Conservation (phyloP, 2,113 vertebrate genomes). For the Oryzias woworae region DNA sequence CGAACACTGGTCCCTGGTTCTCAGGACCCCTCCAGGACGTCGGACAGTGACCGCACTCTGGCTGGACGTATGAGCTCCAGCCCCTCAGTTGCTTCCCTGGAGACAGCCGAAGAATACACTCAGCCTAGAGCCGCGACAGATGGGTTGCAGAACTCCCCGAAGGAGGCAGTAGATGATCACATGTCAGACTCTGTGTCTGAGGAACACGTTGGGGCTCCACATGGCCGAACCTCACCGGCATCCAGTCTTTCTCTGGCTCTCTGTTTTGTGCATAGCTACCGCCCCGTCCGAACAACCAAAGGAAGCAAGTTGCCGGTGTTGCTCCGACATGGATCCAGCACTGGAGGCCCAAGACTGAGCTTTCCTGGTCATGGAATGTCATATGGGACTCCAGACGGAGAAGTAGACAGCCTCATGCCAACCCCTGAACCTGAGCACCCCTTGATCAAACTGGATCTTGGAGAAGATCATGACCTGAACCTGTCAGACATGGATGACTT, state of each 20-base stretch:
- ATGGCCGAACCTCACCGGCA: constrained; percentile 22
- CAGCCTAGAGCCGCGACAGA: constrained; percentile 68
- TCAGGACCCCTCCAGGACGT: constrained; percentile 46
- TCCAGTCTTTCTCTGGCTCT: constrained; percentile 81
- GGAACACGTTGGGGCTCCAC: constrained; percentile 65
- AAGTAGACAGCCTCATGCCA: constrained; percentile 31
- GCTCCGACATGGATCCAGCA: constrained; percentile 67
- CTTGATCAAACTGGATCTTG: constrained; percentile 65
- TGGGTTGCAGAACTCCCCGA: constrained; percentile 35
- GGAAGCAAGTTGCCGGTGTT: constrained; percentile 90
- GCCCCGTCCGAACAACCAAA: constrained; percentile 80
- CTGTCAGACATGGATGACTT: constrained; percentile 82
- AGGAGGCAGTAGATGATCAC: constrained; percentile 68
- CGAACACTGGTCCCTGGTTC: constrained; percentile 74
- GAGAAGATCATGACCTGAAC: constrained; percentile 67
- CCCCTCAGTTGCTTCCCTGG: constrained; percentile 85
- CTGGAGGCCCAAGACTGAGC: constrained; percentile 57
- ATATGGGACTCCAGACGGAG: constrained; percentile 30
- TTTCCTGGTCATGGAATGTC: constrained; percentile 44
- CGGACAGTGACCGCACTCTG: constrained; percentile 81
- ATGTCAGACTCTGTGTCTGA: constrained; percentile 79
- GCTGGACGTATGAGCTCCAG: constrained; percentile 80
- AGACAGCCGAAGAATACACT: constrained; percentile 72
- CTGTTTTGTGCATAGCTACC: constrained; percentile 83
- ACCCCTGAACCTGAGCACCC: constrained; percentile 69